These are phyloP conservation scores for Idaea aversata DNA, from an alignment of 2,888 invertebrate genomes.

Conservation along the genomic window DNA sequence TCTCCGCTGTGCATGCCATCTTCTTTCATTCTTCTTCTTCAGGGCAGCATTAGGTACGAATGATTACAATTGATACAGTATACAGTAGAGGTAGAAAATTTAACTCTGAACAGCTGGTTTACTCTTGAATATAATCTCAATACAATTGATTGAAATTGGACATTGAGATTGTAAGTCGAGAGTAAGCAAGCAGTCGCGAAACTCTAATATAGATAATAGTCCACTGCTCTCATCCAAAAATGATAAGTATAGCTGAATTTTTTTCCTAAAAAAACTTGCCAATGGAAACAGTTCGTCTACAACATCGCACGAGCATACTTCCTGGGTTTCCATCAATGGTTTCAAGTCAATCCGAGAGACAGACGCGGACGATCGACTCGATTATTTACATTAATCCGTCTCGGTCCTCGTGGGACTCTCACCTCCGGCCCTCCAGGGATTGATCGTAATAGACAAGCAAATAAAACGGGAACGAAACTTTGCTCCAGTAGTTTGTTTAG, in stretches of 20 bases:
- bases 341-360: constrained; percentile 7
- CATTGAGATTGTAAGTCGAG: too few relatives aligned
- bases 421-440: constrained; percentile 26
- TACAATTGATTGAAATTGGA: too few relatives aligned
- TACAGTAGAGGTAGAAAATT: too few relatives aligned
- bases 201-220: too few relatives aligned
- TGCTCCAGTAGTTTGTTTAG: too few relatives aligned
- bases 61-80: too few relatives aligned
- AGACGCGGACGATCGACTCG: constrained; percentile 41
- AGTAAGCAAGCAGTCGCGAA: too few relatives aligned
- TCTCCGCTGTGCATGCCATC: too few relatives aligned
- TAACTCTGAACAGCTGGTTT: too few relatives aligned
- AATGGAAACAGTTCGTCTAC: constrained; percentile 21
- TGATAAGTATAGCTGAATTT: background rate
- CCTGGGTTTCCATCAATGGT: constrained; percentile 46
- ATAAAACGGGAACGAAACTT: background rate
- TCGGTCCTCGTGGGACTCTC: constrained; percentile 41
- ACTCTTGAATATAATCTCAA: too few relatives aligned
- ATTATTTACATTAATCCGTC: constrained; percentile 71
- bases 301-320: constrained; percentile 56
- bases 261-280: background rate
- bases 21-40: too few relatives aligned
- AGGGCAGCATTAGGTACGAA: too few relatives aligned
- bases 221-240: background rate
- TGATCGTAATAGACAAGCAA: constrained; percentile 15